Evolutionary conservation across 2,797 vertebrate species (phyloP), one percentile per base, ranked within the genome.

Genomic region (Psittacula derbiana): DNA sequence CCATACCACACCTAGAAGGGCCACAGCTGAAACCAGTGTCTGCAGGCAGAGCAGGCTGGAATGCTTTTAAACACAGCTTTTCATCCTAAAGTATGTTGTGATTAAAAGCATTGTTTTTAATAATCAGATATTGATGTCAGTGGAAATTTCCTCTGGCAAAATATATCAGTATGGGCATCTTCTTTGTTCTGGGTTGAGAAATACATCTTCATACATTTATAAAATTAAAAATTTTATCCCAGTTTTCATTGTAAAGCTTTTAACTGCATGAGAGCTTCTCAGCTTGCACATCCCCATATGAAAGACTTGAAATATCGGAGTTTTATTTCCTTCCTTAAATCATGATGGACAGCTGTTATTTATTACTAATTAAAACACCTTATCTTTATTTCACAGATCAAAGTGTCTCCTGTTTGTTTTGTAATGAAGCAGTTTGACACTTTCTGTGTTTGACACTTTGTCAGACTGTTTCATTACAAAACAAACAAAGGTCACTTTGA

Each of bases 391-490:
- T 92, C 61, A 85, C 69, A 85, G 96, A 96, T 96, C 95, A 96
- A 95, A 96, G 94, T 86, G 65, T 83, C 95, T 96, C 84, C 79
- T 96, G 95, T 96, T 96, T 96, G 87, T 94, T 96, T 97, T 92
- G 95, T 89, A 96, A 96, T 91, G 89, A 94, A 96, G 69, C 28
- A 88, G 86, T 78, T 92, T 80, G 79, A 94, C 95, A 92, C 92
- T 80, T 96, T 82, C 38, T 60, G 73, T 93, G 93, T 86, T 95
- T 90, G 88, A 93, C 92, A 90, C 95, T 88, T 92, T 93, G 88
- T 96, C 86, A 91, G 71, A 89, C 53, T 82, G 57, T 78, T 96
- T 90, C 69, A 38, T 92, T 93, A 72, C 89, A 96, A 92, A 90
- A 65, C 62, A 94, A 97, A 96, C 79, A 96, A 55, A 88, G 92